A percentile compares a stretch with the other conserved stretches of the same genome.
Conservation (phyloP, 2,888 invertebrate genomes). For the Lacanobia wlatinum region DNA sequence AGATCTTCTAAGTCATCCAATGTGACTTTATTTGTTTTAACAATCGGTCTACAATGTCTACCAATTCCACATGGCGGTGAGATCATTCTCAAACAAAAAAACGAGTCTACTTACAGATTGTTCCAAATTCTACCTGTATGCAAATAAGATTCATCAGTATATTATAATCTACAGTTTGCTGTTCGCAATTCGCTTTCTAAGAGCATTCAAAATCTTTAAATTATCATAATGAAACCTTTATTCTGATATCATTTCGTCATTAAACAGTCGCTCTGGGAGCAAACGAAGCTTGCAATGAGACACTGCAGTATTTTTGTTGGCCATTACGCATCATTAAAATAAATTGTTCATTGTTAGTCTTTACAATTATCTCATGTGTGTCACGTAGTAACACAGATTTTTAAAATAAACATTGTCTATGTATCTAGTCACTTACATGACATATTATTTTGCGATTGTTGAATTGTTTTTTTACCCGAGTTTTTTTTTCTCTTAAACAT, state of each 20-base stretch:
- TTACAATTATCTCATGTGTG: conserved; percentile 61
- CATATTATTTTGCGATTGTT: conserved; percentile 24
- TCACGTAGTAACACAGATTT: conserved; percentile 52
- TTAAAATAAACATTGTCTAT: conserved; percentile 39
- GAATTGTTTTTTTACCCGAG: background rate
- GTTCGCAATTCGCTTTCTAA: conserved; percentile 61
- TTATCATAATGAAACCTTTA: conserved; percentile 64
- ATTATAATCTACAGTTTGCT: conserved; percentile 45
- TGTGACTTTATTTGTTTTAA: conserved; percentile 59
- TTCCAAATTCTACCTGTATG: conserved; percentile 61
- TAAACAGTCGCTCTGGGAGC: conserved; percentile 59
- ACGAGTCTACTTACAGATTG: conserved; percentile 55
- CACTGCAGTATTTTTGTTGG: conserved; percentile 55
- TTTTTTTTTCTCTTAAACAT: background rate
- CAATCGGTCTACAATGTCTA: conserved; percentile 57
- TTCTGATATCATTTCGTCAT: conserved; percentile 61
- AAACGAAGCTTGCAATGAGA: conserved; percentile 58
- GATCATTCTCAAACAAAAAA: conserved; percentile 75
- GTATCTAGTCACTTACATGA: conserved; percentile 39
- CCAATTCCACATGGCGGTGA: conserved; percentile 75
- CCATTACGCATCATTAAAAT: conserved; percentile 70
- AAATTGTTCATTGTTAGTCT: conserved; percentile 68
- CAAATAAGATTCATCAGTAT: conserved; percentile 51
- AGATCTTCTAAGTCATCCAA: conserved; percentile 37
- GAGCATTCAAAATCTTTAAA: conserved; percentile 52